phyloP scores from a whole-genome alignment of 1,140 invertebrate species.

The Scaptomyza montana region DNA sequence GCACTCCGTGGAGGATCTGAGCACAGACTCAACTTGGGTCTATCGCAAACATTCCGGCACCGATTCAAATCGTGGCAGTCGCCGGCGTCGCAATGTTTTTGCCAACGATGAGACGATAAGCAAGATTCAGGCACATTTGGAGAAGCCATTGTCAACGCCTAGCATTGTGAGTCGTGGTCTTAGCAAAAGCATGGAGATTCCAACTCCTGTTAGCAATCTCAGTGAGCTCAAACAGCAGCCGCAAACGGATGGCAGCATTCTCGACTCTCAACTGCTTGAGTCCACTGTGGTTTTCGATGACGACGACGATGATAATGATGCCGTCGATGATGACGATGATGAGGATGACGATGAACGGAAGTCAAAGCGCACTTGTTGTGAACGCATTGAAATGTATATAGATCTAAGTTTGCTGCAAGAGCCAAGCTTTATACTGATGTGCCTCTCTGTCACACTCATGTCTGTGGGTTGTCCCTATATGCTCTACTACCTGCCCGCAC shows the following conservation, averaged over 20 bases:
- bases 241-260: slow-evolving; percentile 76
- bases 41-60: slow-evolving; percentile 86
- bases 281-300: slow-evolving; percentile 49
- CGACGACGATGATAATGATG: slow-evolving; percentile 30
- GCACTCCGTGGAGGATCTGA: slow-evolving; percentile 89
- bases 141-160: slow-evolving; percentile 71
- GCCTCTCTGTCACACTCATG: slow-evolving; percentile 89
- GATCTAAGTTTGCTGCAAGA: slow-evolving; percentile 88
- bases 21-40: slow-evolving; percentile 89
- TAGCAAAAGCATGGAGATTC: slow-evolving; percentile 83
- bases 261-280: slow-evolving; percentile 65
- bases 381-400: slow-evolving; percentile 85
- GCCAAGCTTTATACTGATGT: slow-evolving; percentile 89
- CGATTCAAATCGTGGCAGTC: slow-evolving; percentile 80
- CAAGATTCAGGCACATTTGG: slow-evolving; percentile 76
- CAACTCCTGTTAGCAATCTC: slow-evolving; percentile 81
- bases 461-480: slow-evolving; percentile 90
- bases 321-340: slow-evolving; percentile 52
- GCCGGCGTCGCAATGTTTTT: slow-evolving; percentile 75
- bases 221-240: slow-evolving; percentile 73
- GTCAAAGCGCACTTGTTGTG: slow-evolving; percentile 64
- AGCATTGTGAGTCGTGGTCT: slow-evolving; percentile 76
- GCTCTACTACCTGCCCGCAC: slow-evolving; percentile 89
- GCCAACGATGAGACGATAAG: slow-evolving; percentile 82
- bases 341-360: slow-evolving; percentile 60